A percentile compares a stretch with the other conserved stretches of the same genome.
Conservation (phyloP, 2,113 vertebrate genomes). For the Pycnonotus jocosus region DNA sequence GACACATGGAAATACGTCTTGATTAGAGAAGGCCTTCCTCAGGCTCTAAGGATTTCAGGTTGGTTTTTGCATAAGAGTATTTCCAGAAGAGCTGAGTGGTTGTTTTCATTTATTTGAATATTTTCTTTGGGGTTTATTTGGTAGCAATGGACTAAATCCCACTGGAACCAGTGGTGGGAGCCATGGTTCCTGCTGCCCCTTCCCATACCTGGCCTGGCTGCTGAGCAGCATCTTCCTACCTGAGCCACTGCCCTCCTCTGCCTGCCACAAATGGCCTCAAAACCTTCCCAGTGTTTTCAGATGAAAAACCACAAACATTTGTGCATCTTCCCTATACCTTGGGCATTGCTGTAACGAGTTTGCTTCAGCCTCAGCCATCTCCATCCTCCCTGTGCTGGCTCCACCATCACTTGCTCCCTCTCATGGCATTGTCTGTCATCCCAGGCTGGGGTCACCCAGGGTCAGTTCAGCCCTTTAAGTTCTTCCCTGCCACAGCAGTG, state of each 20-base stretch:
- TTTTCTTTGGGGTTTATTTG: not conserved
- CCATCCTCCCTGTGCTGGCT: not conserved
- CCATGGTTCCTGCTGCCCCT: not conserved
- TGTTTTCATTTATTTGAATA: not conserved
- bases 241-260: not conserved
- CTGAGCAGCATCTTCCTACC: not conserved
- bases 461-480: not conserved
- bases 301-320: not conserved
- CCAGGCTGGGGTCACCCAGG: not conserved
- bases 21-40: not conserved
- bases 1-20: not conserved
- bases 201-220: not conserved
- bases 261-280: not conserved
- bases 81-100: not conserved
- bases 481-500: not conserved
- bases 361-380: not conserved
- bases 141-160: not conserved
- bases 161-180: not conserved
- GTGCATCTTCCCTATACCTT: fast-evolving
- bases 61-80: not conserved
- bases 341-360: not conserved
- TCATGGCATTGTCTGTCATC: not conserved
- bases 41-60: not conserved
- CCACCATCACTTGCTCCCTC: not conserved
- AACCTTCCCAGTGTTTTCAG: not conserved